Evolutionary conservation across 2,888 invertebrate genomes (phyloP), one percentile per base, ranked within the genome.

Genomic region (Folsomia manolachei): DNA sequence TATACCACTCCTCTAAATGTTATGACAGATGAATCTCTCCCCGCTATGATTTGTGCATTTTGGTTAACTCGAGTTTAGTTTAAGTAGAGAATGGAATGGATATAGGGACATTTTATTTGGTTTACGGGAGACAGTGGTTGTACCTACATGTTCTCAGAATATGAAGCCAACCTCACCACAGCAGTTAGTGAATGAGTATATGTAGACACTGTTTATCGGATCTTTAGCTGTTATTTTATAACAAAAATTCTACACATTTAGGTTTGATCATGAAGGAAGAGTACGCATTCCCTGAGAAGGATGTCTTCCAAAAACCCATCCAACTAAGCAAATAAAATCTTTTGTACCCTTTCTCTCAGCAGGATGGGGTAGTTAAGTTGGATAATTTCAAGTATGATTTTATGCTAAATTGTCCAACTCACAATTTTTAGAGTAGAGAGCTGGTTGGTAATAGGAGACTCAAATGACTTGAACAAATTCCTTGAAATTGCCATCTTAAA

Each of bases 1-100:
- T 76, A 74, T 74, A 71, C 70, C 74, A 66, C 69, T 76, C 69
- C 73, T 73, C 71, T 76, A 74, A 74, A 76, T 76, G 76, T 76
- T 76, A 72, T 76, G 76, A 76, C 76, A 76, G 74, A 72, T 71
- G 76, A 76, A 76, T 71, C 71, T 68, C 68, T 68, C 68, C n/a
- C 63, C 63, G 62, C 63, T 71, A 76, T 76, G 76, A 76, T 76
- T 76, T 76, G 76, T 76, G 76, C 71, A 71, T 71, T 71, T 62
- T 63, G 39, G 65, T 61, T 62, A 71, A 52, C 65, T 66, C 9
- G n/a, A 27, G 65, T 39, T 66, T 66, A 66, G 21, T 52, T 39
- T 4, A 9, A 39, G 39, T 39, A 39, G 39, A 14, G 39, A 14
- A 9, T 39, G 39, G 7, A 39, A 9, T 39, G 39, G 4, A 4